Conservation (phyloP, 1,140 invertebrate species). For the Prorops nasuta region DNA sequence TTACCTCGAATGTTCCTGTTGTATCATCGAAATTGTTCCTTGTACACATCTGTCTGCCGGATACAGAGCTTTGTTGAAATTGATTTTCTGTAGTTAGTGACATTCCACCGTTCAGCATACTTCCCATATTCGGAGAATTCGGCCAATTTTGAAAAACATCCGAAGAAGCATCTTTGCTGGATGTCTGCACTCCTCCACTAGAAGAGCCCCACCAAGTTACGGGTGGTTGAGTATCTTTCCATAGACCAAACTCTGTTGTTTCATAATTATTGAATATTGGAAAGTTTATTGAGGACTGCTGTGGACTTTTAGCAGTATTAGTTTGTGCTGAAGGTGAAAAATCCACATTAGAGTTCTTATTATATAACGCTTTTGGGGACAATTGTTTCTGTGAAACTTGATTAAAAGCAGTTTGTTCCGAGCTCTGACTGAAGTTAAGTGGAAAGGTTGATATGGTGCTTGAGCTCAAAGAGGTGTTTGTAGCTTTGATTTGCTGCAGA, state of each 20-base stretch:
- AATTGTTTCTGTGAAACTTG: constrained; percentile 31
- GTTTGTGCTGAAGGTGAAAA: constrained; percentile 27
- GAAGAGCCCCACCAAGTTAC: constrained; percentile 36
- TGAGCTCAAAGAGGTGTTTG: constrained; percentile 18
- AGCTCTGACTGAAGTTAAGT: constrained; percentile 25
- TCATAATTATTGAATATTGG: constrained; percentile 37
- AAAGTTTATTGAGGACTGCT: constrained; percentile 26
- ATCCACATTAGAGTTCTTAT: constrained; percentile 26
- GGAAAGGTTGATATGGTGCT: constrained; percentile 20
- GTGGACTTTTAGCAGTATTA: constrained; percentile 20
- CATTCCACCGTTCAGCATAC: constrained; percentile 24
- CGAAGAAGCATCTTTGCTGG: constrained; percentile 24
- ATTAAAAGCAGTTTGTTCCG: constrained; percentile 26
- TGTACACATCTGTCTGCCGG: constrained; percentile 19
- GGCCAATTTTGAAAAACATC: constrained; percentile 40
- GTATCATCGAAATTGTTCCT: constrained; percentile 34
- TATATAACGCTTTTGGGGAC: constrained; percentile 29
- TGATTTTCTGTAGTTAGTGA: constrained; percentile 29
- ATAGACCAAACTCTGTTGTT: constrained; percentile 36
- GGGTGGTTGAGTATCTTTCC: constrained; percentile 41
- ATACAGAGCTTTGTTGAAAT: constrained; percentile 28
- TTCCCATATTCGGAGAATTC: constrained; percentile 21
- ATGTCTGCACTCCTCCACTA: constrained; percentile 14
- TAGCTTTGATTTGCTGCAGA: constrained; percentile 21
- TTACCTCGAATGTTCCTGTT: constrained; percentile 37